Conservation (phyloP, 2,888 invertebrate species). For the Apomyelois bistriatella region DNA sequence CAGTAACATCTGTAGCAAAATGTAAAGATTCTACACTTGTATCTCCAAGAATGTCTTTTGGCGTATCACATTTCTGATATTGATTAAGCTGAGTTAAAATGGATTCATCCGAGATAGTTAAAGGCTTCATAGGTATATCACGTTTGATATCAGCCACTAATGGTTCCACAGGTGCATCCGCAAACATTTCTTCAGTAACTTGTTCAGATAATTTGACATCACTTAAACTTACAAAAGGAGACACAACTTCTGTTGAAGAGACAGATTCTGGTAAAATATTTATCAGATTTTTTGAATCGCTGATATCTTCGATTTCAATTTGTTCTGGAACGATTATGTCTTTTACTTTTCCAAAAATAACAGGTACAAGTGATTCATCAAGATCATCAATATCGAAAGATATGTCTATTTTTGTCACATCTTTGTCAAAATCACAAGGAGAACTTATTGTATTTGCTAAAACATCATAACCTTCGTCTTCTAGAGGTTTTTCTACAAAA, state of each 20-base stretch:
- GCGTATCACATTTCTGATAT: slow-evolving; percentile 9
- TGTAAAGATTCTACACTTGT: slow-evolving; percentile 4
- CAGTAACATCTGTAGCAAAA: slow-evolving; percentile 10
- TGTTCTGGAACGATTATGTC: slow-evolving; percentile 35
- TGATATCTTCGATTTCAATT: slow-evolving; percentile 14
- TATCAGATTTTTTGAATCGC: background rate
- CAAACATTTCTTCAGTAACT: slow-evolving; percentile 3
- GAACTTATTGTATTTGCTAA: background rate
- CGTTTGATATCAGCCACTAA: background rate
- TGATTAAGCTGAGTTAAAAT: slow-evolving; percentile 22
- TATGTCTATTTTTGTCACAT: slow-evolving; percentile 21
- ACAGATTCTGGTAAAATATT: background rate
- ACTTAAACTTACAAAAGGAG: slow-evolving; percentile 3
- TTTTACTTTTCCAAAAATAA: slow-evolving; percentile 48
- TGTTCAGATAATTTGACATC: slow-evolving; percentile 5
- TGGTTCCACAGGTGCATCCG: background rate
- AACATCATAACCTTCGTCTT: background rate
- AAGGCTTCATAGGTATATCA: slow-evolving; percentile 27
- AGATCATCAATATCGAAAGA: slow-evolving; percentile 40
- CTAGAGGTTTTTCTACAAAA: background rate
- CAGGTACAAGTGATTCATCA: slow-evolving; percentile 44
- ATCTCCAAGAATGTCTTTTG: slow-evolving; percentile 14
- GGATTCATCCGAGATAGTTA: slow-evolving; percentile 50
- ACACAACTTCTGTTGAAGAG: slow-evolving; percentile 7
- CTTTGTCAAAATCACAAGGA: slow-evolving; percentile 8